A percentile compares a stretch with the other conserved stretches of the same genome.
Evolutionary conservation across 2,113 vertebrate genomes (phyloP).

Genomic region (Semnopithecus entellus): DNA sequence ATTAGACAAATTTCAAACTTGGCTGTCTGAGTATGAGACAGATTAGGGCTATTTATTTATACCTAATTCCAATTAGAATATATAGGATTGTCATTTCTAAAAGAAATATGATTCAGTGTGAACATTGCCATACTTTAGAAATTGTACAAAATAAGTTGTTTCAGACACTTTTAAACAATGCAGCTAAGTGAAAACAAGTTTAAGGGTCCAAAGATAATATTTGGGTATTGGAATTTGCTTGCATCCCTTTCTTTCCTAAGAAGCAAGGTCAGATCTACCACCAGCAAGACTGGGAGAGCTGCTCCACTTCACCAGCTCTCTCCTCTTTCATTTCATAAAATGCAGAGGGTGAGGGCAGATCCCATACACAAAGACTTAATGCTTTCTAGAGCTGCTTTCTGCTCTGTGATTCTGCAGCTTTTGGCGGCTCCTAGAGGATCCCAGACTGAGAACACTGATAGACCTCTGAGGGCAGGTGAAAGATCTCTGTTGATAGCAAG

Average conservation of each 20-base stretch:
- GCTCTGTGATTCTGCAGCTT: background rate
- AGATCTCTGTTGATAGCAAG: background rate
- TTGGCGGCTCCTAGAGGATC: background rate
- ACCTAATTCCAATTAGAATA: slow-evolving; percentile 58
- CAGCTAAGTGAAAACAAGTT: background rate
- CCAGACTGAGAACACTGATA: background rate
- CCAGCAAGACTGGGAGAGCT: background rate
- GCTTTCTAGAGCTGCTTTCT: background rate
- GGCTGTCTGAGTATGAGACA: slow-evolving; percentile 37
- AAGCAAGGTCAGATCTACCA: background rate
- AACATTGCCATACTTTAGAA: slow-evolving; percentile 9
- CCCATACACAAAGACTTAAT: background rate
- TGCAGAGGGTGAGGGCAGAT: background rate
- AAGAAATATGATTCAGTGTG: slow-evolving; percentile 24
- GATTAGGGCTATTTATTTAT: slow-evolving; percentile 63
- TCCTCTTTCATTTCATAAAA: background rate
- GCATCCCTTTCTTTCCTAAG: background rate
- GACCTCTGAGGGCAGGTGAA: background rate
- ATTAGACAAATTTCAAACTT: slow-evolving; percentile 51
- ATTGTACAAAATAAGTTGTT: slow-evolving; percentile 24
- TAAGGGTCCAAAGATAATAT: background rate
- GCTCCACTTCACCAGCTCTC: accelerated
- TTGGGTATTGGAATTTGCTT: background rate
- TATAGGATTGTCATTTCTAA: slow-evolving; percentile 48
- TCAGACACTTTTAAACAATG: background rate